Conservation (phyloP, 2,797 vertebrate species). For the Poecile montanus region DNA sequence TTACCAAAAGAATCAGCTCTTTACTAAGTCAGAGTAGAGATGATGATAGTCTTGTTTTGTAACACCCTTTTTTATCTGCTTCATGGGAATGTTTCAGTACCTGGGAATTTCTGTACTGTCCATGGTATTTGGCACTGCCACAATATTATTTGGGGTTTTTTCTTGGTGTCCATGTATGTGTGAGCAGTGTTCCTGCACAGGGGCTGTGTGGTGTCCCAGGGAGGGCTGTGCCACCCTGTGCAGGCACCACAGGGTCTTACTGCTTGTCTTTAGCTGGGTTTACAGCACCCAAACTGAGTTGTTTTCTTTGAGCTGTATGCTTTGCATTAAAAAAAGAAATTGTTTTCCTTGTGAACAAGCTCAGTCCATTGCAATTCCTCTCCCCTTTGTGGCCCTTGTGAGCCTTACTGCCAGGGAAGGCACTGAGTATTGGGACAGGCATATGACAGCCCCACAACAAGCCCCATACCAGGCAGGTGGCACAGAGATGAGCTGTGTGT, state of each 20-base stretch:
- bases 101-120: neutral
- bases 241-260: neutral
- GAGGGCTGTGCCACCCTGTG: neutral
- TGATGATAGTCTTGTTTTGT: neutral
- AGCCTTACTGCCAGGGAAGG: neutral
- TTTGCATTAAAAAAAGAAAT: neutral
- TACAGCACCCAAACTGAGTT: neutral
- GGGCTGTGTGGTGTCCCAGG: fast-evolving
- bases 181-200: fast-evolving
- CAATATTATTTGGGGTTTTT: neutral
- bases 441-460: neutral
- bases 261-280: neutral
- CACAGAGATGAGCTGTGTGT: fast-evolving
- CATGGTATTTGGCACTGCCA: neutral
- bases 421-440: neutral
- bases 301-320: neutral
- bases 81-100: neutral
- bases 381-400: neutral
- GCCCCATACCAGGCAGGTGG: fast-evolving
- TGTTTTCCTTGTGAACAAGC: neutral
- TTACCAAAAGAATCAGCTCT: neutral
- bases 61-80: too few relatives aligned
- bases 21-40: neutral
- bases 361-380: fast-evolving
- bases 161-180: neutral